These are phyloP conservation scores for Nezara viridula DNA, from an alignment of 2,888 invertebrate species.

Conservation along the genomic window DNA sequence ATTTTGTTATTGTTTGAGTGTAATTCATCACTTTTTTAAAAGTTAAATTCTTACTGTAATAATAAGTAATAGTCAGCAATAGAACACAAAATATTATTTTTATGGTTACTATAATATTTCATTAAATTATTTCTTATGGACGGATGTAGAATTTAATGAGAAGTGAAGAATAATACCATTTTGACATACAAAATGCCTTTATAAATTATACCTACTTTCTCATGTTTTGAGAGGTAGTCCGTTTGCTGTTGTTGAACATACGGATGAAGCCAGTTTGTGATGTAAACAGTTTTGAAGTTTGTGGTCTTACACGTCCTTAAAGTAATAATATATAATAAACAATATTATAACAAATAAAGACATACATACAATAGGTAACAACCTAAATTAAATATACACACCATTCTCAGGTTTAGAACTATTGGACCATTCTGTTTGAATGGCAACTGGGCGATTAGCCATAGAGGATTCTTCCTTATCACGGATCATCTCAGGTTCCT, in stretches of 20 bases:
- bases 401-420: conserved; percentile 54
- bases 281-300: conserved; percentile 63
- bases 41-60: background rate
- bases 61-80: too few relatives aligned
- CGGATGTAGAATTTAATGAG: too few relatives aligned
- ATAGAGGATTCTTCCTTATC: conserved; percentile 49
- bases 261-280: conserved; percentile 65
- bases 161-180: background rate
- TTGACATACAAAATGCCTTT: background rate
- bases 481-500: conserved; percentile 58
- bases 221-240: conserved; percentile 47
- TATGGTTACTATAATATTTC: too few relatives aligned
- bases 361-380: background rate
- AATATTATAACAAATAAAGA: conserved; percentile 20
- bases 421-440: conserved; percentile 52
- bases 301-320: conserved; percentile 55
- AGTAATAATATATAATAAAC: conserved; percentile 23
- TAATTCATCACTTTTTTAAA: background rate
- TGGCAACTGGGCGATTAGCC: conserved; percentile 6
- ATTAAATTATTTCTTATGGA: too few relatives aligned
- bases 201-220: conserved; percentile 23
- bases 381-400: conserved; percentile 17
- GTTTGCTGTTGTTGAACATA: conserved; percentile 64
- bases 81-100: too few relatives aligned
- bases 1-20: too few relatives aligned